phyloP scores from a whole-genome alignment of 2,113 vertebrate genomes.

The Siphamia tubifer region DNA sequence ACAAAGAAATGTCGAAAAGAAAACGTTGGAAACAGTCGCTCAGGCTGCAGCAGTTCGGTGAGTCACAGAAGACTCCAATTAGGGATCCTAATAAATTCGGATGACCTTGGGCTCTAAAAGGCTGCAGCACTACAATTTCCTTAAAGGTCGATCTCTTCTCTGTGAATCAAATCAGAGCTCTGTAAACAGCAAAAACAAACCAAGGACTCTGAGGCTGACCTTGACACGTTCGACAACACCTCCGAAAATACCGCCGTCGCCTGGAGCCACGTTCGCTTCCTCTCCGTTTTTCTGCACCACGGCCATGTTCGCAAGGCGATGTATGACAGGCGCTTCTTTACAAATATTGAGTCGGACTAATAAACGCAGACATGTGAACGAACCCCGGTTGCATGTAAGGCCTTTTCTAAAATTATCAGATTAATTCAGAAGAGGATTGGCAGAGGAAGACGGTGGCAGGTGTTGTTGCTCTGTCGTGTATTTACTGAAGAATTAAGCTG shows the following conservation, averaged over 20 bases:
- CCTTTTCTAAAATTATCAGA: conserved; percentile 44
- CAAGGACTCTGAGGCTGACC: conserved; percentile 14
- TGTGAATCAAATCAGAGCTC: conserved; percentile 10
- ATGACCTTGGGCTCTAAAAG: conserved; percentile 29
- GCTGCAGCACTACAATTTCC: conserved; percentile 5
- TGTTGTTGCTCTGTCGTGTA: conserved; percentile 42
- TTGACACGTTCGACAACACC: conserved; percentile 31
- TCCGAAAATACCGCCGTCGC: conserved; percentile 16
- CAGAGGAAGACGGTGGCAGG: conserved; percentile 46
- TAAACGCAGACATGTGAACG: conserved; percentile 36
- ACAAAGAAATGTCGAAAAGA: neutral
- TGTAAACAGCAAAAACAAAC: conserved; percentile 6
- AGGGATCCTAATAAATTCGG: conserved; percentile 12
- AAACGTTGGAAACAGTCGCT: neutral
- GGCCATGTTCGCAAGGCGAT: conserved; percentile 11
- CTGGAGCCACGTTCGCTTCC: neutral
- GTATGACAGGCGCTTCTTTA: conserved; percentile 10
- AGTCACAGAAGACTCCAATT: conserved; percentile 19
- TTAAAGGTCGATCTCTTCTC: conserved; percentile 1
- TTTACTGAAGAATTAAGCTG: conserved; percentile 66
- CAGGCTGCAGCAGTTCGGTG: neutral
- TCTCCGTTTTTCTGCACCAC: neutral
- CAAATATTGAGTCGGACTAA: conserved; percentile 36
- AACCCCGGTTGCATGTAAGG: conserved; percentile 15
- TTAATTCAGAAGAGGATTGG: conserved; percentile 10